Percentiles rank a stretch among this genome's conserved stretches.
Conservation (phyloP, 2,888 invertebrate genomes). For the Bugula neritina region DNA sequence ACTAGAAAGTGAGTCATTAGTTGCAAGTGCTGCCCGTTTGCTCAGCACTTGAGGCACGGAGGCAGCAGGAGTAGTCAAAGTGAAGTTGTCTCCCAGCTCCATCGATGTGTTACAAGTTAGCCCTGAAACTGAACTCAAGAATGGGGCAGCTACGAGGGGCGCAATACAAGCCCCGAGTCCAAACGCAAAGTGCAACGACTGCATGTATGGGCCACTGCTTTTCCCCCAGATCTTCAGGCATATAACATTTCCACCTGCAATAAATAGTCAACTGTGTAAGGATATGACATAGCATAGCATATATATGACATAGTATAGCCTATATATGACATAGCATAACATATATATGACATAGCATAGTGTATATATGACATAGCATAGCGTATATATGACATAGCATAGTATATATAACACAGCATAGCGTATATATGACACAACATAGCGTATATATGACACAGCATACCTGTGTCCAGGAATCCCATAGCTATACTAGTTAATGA, state of each 20-base stretch:
- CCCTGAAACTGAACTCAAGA: conserved; percentile 35
- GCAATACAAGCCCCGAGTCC: conserved; percentile 55
- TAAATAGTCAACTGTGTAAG: conserved; percentile 25
- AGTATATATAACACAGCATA: no score
- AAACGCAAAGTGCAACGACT: conserved; percentile 55
- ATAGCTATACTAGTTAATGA: conserved; percentile 51
- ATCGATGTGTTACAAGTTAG: neutral
- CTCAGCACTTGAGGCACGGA: neutral
- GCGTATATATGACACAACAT: no score
- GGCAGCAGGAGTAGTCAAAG: neutral
- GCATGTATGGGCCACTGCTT: conserved; percentile 54
- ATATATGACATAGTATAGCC: no score
- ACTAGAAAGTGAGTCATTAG: neutral
- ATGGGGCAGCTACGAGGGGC: conserved; percentile 54
- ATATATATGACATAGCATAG: no score
- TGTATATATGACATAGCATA: no score
- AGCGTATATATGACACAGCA: no score
- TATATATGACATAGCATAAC: no score
- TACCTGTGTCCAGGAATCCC: conserved; percentile 53
- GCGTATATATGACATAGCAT: no score
- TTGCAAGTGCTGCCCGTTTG: neutral
- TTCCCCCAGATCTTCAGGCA: conserved; percentile 50
- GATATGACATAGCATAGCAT: no score
- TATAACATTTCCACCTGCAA: conserved; percentile 54
- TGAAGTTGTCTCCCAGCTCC: neutral